phyloP scores from a whole-genome alignment of 2,797 vertebrate genomes.

The Ara ararauna region DNA sequence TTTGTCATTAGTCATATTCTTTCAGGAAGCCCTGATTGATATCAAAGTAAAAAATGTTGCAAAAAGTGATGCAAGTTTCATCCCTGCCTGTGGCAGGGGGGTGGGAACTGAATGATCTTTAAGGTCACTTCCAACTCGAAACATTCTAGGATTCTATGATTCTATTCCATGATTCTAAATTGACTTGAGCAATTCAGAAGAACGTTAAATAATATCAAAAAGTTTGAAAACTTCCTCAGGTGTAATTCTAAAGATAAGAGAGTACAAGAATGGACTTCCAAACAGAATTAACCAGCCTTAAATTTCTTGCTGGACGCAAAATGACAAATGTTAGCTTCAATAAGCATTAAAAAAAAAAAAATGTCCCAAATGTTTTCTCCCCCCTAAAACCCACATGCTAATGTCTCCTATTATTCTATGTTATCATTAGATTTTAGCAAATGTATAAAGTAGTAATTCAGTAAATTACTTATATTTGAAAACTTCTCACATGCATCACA shows the following conservation, averaged over 20 bases:
- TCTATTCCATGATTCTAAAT: background rate
- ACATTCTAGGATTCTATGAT: background rate
- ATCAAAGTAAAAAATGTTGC: background rate
- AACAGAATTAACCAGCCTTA: background rate
- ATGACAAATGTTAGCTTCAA: background rate
- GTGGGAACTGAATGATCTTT: background rate
- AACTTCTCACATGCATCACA: background rate
- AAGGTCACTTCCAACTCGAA: background rate
- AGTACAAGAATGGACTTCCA: background rate
- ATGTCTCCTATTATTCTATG: background rate
- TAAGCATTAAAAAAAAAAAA: background rate
- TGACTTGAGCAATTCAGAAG: background rate
- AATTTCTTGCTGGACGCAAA: background rate
- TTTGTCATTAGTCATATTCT: background rate
- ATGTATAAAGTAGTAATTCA: background rate
- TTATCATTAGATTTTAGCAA: background rate
- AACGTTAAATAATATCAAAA: accelerated
- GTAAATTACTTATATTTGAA: background rate
- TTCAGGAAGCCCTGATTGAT: background rate
- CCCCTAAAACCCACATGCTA: background rate
- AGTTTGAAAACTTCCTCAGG: background rate
- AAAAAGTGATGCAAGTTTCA: background rate
- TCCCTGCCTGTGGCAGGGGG: background rate
- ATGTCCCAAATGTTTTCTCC: background rate
- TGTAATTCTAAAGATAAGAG: background rate